A percentile compares a stretch with the other conserved stretches of the same genome.
Conservation (phyloP, 2,797 vertebrate genomes). For the Trachops cirrhosus region DNA sequence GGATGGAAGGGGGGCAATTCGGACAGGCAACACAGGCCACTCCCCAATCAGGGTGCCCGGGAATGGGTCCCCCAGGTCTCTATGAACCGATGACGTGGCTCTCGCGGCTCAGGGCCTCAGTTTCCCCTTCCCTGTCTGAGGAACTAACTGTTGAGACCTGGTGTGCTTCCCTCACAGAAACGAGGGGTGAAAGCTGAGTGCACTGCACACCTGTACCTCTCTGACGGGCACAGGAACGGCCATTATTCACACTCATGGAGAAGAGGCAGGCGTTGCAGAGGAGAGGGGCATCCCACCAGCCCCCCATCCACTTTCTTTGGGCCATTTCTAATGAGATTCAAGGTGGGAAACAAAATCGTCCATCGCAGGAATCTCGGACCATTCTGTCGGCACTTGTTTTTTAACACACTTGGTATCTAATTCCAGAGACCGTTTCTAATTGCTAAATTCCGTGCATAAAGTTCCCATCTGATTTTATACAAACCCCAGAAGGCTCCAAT, state of each 20-base stretch:
- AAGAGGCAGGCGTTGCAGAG: rapidly evolving
- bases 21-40: rapidly evolving
- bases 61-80: rapidly evolving
- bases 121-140: neutral
- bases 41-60: rapidly evolving
- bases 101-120: neutral
- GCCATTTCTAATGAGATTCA: neutral
- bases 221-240: rapidly evolving
- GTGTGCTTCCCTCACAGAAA: too few relatives aligned
- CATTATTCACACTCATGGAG: neutral
- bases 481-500: neutral
- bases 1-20: neutral
- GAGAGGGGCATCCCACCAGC: neutral
- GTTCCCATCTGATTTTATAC: neutral
- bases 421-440: neutral
- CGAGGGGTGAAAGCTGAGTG: neutral
- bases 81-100: neutral
- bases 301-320: neutral
- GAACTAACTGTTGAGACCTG: rapidly evolving
- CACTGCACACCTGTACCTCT: neutral
- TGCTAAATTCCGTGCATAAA: neutral
- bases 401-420: neutral
- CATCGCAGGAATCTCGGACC: neutral
- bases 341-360: rapidly evolving
- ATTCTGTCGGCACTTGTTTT: too few relatives aligned